These are phyloP conservation scores for Melinaea marsaeus DNA, from an alignment of 2,888 invertebrate species.

Conservation along the genomic window DNA sequence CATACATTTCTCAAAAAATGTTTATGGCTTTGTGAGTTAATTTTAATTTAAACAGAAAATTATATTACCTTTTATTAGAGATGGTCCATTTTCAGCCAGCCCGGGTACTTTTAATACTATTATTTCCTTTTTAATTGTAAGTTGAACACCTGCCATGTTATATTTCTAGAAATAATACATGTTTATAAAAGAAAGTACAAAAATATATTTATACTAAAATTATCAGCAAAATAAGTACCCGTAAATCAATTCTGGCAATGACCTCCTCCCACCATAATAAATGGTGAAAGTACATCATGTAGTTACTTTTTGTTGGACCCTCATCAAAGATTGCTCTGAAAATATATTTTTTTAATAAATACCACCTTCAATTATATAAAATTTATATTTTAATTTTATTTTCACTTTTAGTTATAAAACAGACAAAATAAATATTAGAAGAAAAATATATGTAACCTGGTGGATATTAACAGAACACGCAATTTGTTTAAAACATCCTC, in stretches of 20 bases:
- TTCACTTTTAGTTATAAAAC: no score
- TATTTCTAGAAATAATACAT: slow-evolving; percentile 49
- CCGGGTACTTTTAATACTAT: slow-evolving; percentile 79
- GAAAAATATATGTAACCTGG: no score
- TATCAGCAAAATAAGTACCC: slow-evolving; percentile 37
- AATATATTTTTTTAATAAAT: no score
- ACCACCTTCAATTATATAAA: no score
- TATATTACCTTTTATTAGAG: slow-evolving; percentile 70
- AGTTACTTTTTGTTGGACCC: no score
- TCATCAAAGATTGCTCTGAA: no score
- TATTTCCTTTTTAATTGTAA: slow-evolving; percentile 43
- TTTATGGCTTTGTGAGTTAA: no score
- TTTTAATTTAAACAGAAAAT: background rate
- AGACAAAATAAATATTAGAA: no score
- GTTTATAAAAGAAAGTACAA: background rate
- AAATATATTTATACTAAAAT: background rate
- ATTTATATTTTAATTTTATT: no score
- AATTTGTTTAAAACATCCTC: slow-evolving; percentile 33
- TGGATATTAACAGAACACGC: slow-evolving; percentile 23
- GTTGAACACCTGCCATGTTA: slow-evolving; percentile 51
- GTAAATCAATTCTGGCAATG: slow-evolving; percentile 55
- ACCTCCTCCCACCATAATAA: slow-evolving; percentile 81
- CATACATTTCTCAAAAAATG: no score
- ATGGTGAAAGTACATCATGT: slow-evolving; percentile 73
- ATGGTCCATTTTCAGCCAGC: slow-evolving; percentile 82